A percentile compares a stretch with the other conserved stretches of the same genome.
phyloP scores from a whole-genome alignment of 2,888 invertebrate species.

The Pseudanteris insignis region DNA sequence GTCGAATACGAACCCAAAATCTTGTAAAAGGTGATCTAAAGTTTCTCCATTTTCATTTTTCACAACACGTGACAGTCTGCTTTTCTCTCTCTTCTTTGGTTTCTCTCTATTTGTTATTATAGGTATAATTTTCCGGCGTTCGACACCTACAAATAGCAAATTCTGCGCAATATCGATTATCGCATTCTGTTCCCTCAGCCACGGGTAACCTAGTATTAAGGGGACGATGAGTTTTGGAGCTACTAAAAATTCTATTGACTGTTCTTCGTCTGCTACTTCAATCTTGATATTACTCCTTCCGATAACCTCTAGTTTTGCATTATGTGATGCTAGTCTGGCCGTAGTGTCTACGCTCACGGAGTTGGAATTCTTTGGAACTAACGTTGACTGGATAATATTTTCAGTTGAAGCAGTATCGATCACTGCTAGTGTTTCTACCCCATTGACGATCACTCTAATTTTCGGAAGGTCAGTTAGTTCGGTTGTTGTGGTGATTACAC shows the following conservation, averaged over 20 bases:
- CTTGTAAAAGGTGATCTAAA: too few relatives aligned
- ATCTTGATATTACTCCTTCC: background rate
- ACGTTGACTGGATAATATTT: slow-evolving; percentile 9
- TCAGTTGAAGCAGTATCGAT: slow-evolving; percentile 22
- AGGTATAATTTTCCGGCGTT: background rate
- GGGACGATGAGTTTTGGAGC: background rate
- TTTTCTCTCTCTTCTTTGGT: background rate
- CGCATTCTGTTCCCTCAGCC: slow-evolving; percentile 2
- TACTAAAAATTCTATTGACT: background rate
- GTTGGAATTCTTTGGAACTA: background rate
- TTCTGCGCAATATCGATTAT: slow-evolving; percentile 1
- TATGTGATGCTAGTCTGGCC: background rate
- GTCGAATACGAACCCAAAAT: slow-evolving; percentile 7
- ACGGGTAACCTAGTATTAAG: slow-evolving; percentile 1
- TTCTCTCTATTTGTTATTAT: background rate
- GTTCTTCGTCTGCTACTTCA: background rate
- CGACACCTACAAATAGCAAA: background rate
- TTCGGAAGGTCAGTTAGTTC: background rate
- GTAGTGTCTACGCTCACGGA: background rate
- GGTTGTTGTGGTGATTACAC: background rate
- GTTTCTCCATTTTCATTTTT: too few relatives aligned
- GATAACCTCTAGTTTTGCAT: background rate
- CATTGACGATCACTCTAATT: background rate
- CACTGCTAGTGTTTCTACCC: background rate
- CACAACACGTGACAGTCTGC: background rate